phyloP scores from a whole-genome alignment of 2,888 invertebrate species.

The Apoda limacodes region DNA sequence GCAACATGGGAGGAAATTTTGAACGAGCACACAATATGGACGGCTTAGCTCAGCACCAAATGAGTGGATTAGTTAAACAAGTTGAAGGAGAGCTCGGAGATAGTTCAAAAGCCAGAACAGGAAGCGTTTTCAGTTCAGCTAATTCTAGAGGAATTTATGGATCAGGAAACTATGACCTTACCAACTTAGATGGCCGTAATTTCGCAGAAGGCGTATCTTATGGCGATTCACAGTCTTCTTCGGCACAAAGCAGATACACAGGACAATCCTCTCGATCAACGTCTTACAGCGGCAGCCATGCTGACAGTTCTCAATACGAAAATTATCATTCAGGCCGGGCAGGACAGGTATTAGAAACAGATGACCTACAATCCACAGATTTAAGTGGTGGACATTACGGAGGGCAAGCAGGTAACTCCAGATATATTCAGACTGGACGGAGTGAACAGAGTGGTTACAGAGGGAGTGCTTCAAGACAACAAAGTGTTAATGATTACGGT shows the following conservation, averaged over 20 bases:
- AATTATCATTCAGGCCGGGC: conserved; percentile 13
- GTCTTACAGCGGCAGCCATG: conserved; percentile 4
- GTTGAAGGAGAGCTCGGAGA: conserved; percentile 57
- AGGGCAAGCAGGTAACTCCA: conserved; percentile 25
- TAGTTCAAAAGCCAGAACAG: conserved; percentile 39
- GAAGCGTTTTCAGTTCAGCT: conserved; percentile 52
- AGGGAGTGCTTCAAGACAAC: conserved; percentile 26
- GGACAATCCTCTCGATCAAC: not conserved
- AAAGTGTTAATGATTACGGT: conserved; percentile 19
- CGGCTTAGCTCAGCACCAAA: conserved; percentile 51
- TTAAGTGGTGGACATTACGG: conserved; percentile 17
- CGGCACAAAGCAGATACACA: not conserved
- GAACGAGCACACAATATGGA: conserved; percentile 65
- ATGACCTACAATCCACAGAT: not conserved
- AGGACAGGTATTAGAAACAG: conserved; percentile 14
- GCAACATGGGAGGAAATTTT: conserved; percentile 65
- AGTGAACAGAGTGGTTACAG: conserved; percentile 24
- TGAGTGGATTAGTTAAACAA: conserved; percentile 51
- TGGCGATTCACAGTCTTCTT: conserved; percentile 26
- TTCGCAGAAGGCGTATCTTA: conserved; percentile 40
- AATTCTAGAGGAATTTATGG: conserved; percentile 55
- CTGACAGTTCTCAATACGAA: conserved; percentile 3
- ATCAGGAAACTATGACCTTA: conserved; percentile 43
- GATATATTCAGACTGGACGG: conserved; percentile 32
- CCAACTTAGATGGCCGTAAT: conserved; percentile 49